These are phyloP conservation scores for Neelides folsomi DNA, from an alignment of 2,888 invertebrate species.

Conservation along the genomic window DNA sequence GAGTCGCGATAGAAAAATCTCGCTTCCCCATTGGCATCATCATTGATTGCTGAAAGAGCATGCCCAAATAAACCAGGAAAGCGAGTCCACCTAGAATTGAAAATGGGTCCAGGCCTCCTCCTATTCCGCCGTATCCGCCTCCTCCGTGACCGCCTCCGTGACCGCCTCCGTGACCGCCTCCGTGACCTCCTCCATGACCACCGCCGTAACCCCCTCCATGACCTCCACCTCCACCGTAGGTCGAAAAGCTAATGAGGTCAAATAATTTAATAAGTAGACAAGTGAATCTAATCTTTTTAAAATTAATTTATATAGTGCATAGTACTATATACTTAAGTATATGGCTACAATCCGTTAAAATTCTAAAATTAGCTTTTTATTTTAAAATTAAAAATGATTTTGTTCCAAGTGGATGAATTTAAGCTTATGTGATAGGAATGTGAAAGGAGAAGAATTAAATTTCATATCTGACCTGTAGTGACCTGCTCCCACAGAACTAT, in stretches of 20 bases:
- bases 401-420: too few relatives aligned
- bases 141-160: slow-evolving; percentile 14
- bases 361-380: too few relatives aligned
- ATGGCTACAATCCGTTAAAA: too few relatives aligned
- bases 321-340: too few relatives aligned
- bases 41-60: slow-evolving; percentile 26
- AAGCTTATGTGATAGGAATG: too few relatives aligned
- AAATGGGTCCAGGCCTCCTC: slow-evolving; percentile 25
- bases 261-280: too few relatives aligned
- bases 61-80: slow-evolving; percentile 27
- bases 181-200: slow-evolving; percentile 6
- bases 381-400: too few relatives aligned
- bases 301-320: too few relatives aligned
- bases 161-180: slow-evolving; percentile 15
- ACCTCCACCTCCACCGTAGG: slow-evolving; percentile 4
- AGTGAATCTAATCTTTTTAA: too few relatives aligned
- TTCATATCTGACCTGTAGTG: slow-evolving; percentile 1
- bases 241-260: too few relatives aligned
- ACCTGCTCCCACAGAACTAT: not conserved
- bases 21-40: slow-evolving; percentile 5
- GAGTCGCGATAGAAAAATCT: too few relatives aligned
- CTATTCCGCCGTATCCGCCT: slow-evolving; percentile 6
- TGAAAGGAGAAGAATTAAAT: too few relatives aligned
- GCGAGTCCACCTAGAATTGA: slow-evolving; percentile 31
- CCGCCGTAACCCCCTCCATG: slow-evolving; percentile 8